Evolutionary conservation across 2,113 vertebrate genomes (phyloP).

Genomic region (Poeciliopsis occidentalis): DNA sequence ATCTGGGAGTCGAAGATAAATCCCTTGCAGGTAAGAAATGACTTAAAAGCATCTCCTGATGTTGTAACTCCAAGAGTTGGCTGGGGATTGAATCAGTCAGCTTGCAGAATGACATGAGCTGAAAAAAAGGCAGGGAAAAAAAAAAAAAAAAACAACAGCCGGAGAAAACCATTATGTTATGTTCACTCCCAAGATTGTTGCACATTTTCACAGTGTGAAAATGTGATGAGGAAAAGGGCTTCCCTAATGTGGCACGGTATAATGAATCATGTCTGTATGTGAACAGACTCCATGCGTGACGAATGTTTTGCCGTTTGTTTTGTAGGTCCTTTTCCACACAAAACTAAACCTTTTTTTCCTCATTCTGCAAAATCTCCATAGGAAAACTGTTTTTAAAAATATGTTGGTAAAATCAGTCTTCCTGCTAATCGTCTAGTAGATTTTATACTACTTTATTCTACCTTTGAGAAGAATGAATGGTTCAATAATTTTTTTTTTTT

Average conservation of each 20-base stretch:
- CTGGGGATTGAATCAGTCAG: slow-evolving; percentile 7
- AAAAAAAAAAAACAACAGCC: neutral
- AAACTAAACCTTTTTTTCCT: neutral
- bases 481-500: no score
- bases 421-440: no score
- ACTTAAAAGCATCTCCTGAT: slow-evolving; percentile 9
- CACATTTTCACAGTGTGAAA: neutral
- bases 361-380: neutral
- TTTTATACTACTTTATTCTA: no score
- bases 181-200: slow-evolving; percentile 6
- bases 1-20: slow-evolving; percentile 2
- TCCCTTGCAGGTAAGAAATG: neutral
- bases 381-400: neutral
- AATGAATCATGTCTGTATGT: neutral
- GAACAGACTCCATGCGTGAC: neutral
- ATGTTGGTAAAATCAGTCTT: no score
- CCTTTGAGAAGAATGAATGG: no score
- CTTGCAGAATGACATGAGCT: slow-evolving; percentile 13
- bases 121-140: neutral
- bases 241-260: neutral
- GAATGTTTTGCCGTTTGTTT: no score
- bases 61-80: neutral
- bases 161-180: slow-evolving; percentile 5
- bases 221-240: slow-evolving; percentile 2
- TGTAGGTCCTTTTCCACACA: no score